phyloP scores from a whole-genome alignment of 1,140 invertebrate species.

The Schlechtendalia chinensis region DNA sequence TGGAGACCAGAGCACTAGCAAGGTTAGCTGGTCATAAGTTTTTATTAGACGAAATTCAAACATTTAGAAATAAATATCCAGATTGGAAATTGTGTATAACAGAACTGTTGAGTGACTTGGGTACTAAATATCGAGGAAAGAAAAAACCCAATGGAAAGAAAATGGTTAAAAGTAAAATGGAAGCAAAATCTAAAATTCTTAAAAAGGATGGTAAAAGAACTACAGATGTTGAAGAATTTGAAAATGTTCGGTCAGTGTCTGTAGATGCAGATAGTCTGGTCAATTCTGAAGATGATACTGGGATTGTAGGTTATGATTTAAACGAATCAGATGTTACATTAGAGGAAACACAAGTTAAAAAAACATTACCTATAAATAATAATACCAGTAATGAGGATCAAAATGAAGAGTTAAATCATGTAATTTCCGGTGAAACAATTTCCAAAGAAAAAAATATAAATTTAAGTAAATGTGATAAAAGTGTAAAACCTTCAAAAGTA shows the following conservation, averaged over 20 bases:
- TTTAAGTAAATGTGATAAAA: background rate
- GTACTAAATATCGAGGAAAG: slow-evolving; percentile 30
- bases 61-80: slow-evolving; percentile 50
- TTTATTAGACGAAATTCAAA: slow-evolving; percentile 14
- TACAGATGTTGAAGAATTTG: background rate
- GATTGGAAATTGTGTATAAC: slow-evolving; percentile 54
- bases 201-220: slow-evolving; percentile 12
- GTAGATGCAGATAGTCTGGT: too few relatives aligned
- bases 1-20: slow-evolving; percentile 25
- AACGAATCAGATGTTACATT: background rate
- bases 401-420: background rate
- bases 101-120: slow-evolving; percentile 49
- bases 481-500: background rate
- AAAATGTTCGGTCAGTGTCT: background rate
- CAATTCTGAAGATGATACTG: background rate
- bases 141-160: slow-evolving; percentile 22
- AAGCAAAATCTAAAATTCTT: slow-evolving; percentile 11
- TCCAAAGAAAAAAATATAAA: background rate
- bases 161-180: background rate
- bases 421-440: background rate
- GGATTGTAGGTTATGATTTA: background rate
- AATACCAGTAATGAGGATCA: background rate
- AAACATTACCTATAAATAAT: background rate
- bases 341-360: background rate
- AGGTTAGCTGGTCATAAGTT: slow-evolving; percentile 43